Percentiles rank a stretch among this genome's conserved stretches.
phyloP scores from a whole-genome alignment of 2,113 vertebrate species.

The Cephalopterus ornatus region DNA sequence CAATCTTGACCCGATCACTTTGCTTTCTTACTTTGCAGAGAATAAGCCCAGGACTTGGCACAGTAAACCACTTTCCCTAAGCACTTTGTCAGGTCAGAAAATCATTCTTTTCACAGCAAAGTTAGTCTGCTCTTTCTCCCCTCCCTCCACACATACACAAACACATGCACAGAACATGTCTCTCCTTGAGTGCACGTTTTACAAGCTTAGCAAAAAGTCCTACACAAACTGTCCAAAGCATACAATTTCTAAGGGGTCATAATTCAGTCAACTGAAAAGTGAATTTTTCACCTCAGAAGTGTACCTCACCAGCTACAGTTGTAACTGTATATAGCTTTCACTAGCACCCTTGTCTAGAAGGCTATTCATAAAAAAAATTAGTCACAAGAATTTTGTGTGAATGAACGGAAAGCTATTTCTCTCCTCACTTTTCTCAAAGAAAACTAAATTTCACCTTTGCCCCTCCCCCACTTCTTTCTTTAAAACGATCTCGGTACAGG shows the following conservation, averaged over 20 bases:
- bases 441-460: neutral
- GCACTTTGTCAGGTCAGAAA: neutral
- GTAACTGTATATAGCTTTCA: neutral
- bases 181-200: neutral
- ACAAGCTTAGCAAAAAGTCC: slow-evolving; percentile 23
- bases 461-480: neutral
- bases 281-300: slow-evolving; percentile 24
- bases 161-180: neutral
- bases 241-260: slow-evolving; percentile 7
- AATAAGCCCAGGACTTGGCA: neutral
- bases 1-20: neutral
- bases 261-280: slow-evolving; percentile 42
- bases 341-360: neutral
- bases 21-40: neutral
- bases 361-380: neutral
- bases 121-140: neutral
- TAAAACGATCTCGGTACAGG: neutral
- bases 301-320: neutral
- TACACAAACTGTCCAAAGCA: neutral
- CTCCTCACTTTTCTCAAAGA: neutral
- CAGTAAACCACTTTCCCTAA: neutral
- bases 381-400: neutral
- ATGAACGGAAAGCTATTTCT: neutral
- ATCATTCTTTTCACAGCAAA: neutral
- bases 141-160: neutral